Evolutionary conservation across 2,113 vertebrate species (phyloP), one percentile per base, ranked within the genome.

Genomic region (Erythrolamprus reginae): DNA sequence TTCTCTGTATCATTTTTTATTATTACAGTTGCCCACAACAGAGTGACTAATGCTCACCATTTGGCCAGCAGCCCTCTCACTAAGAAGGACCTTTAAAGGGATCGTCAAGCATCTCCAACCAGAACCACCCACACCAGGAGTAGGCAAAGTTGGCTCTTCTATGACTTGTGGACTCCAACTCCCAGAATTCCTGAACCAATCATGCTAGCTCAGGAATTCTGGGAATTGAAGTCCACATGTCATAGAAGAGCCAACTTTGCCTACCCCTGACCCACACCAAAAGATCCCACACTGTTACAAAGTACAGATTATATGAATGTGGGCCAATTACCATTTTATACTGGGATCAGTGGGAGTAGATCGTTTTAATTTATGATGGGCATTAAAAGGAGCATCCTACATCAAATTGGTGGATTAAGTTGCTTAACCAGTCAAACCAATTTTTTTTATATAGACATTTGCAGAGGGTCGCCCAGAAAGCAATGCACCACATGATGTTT

Each of bases 211-310:
- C n/a, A n/a, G n/a, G n/a, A n/a, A n/a, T n/a, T n/a, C n/a, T n/a
- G n/a, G n/a, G n/a, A n/a, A n/a, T n/a, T n/a, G n/a, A n/a, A n/a
- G n/a, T n/a, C n/a, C n/a, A n/a, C n/a, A n/a, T n/a, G n/a, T n/a
- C n/a, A n/a, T n/a, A n/a, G n/a, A n/a, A n/a, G n/a, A n/a, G n/a
- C n/a, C n/a, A n/a, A n/a, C n/a, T n/a, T n/a, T n/a, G n/a, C n/a
- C n/a, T n/a, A n/a, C n/a, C n/a, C n/a, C n/a, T n/a, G n/a, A 83
- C 90, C 86, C 42, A 88, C 86, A 56, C 42, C 52, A 83, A 90
- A 77, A 7, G 61, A 55, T 51, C 7, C 82, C 85, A 82, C 24
- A 33, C 24, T 48, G 85, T 21, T 87, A 28, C 38, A 82, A 90
- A 83, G 58, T 88, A 91, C 21, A 48, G 47, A 42, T 53, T 84